Evolutionary conservation across 1,140 invertebrate species (phyloP), one percentile per base, ranked within the genome.

Genomic region (Stegodyphus dumicola): DNA sequence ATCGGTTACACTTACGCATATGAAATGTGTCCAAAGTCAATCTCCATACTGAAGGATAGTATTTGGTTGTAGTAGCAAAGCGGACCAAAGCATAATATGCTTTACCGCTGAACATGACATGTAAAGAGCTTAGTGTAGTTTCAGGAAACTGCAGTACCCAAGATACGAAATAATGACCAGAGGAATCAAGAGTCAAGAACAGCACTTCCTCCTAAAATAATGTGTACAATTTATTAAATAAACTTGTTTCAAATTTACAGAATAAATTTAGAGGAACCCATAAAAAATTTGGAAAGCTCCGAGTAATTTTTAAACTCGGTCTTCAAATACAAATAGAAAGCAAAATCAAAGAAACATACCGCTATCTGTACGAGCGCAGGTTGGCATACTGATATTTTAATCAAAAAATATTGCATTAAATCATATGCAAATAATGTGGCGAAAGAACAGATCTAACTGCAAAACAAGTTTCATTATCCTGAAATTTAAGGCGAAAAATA

Each of bases 41-140:
- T 51, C 77, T 85, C 51, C 65, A 76, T 3, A 85, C 7, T 6
- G 18, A 18, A 13, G 74, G 54, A 2, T 49, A 52, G 10, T n/a
- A 3, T 51, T 2, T 51, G 1, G 10, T 7, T 75, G 75, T 11
- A 7, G n/a, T 18, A 9, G 54, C 70, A 52, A 73, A 81, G 5
- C 60, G 49, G 5, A 56, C 66, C 69, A 85, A 52, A 1, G 75
- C 74, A 10, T 85, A 85, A 33, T 77, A 77, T 0, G 64, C 52
- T 49, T 73, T 64, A 2, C 75, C 66, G 17, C 67, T 78, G 56
- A 54, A 85, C 83, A 85, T 85, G n/a, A 85, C 71, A 48, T 85
- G 83, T 0, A 85, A 15, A 7, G 83, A 77, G 7, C 10, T 15
- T 5, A 85, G 65, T 15, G n/a, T 64, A 48, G 48, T 64, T 9